phyloP scores from a whole-genome alignment of 2,888 invertebrate genomes.

The Scaptomyza polygonia region DNA sequence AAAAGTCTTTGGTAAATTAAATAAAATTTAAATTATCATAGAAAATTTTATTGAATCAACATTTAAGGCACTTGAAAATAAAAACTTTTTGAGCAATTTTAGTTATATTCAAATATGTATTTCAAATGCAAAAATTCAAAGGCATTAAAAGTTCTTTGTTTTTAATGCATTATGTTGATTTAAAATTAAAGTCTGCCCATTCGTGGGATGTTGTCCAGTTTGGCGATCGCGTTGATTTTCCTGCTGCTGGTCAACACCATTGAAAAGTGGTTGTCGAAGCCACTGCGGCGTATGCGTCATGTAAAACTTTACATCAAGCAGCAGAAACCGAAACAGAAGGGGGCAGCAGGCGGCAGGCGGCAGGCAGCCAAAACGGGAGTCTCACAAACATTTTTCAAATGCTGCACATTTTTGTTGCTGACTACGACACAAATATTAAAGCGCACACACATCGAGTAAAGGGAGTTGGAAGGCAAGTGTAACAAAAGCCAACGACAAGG shows the following conservation, averaged over 20 bases:
- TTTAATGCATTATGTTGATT: too few species aligned
- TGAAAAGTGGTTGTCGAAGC: conserved; percentile 27
- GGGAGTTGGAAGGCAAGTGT: conserved; percentile 18
- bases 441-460: conserved; percentile 9
- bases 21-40: too few species aligned
- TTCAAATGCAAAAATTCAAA: too few species aligned
- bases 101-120: too few species aligned
- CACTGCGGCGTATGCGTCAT: conserved; percentile 72
- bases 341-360: conserved; percentile 3
- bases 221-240: conserved; percentile 42
- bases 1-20: too few species aligned
- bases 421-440: conserved; percentile 56
- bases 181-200: conserved; percentile 6
- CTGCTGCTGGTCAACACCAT: conserved; percentile 2
- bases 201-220: conserved; percentile 22
- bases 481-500: conserved; percentile 31
- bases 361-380: conserved; percentile 34
- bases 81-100: too few species aligned
- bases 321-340: background rate
- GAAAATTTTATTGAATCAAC: too few species aligned
- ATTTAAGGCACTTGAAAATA: too few species aligned
- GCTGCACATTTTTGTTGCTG: conserved; percentile 68
- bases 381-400: conserved; percentile 65
- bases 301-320: conserved; percentile 37
- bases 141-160: too few species aligned